Evolutionary conservation across 2,797 vertebrate species (phyloP).

Genomic region (Adrianichthys oophorus): DNA sequence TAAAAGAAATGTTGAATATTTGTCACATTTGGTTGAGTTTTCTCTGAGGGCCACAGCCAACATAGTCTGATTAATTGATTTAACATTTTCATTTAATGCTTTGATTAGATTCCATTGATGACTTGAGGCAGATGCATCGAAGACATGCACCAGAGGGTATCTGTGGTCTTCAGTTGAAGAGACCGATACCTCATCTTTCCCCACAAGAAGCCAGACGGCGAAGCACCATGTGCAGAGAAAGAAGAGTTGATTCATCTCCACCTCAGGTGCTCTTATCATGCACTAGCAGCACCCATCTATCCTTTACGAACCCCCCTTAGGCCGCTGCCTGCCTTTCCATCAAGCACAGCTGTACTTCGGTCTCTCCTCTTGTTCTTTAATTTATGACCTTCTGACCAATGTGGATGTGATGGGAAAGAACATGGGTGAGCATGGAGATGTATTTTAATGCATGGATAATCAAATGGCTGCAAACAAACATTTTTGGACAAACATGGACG

Average conservation of each 20-base stretch:
- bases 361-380: slow-evolving; percentile 31
- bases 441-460: too few relatives aligned
- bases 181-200: slow-evolving; percentile 30
- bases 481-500: background rate
- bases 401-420: slow-evolving; percentile 17
- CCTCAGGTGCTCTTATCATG: slow-evolving; percentile 57
- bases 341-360: slow-evolving; percentile 9
- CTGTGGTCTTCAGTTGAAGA: slow-evolving; percentile 17
- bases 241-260: slow-evolving; percentile 38
- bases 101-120: slow-evolving; percentile 41
- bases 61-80: slow-evolving; percentile 37
- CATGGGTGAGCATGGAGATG: too few relatives aligned
- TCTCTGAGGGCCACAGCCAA: slow-evolving; percentile 10
- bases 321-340: slow-evolving; percentile 26
- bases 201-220: slow-evolving; percentile 14
- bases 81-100: slow-evolving; percentile 40
- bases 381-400: slow-evolving; percentile 9
- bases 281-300: slow-evolving; percentile 42
- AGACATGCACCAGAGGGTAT: slow-evolving; percentile 29
- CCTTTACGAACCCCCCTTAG: slow-evolving; percentile 41
- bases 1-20: slow-evolving; percentile 11
- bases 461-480: background rate
- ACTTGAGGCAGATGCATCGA: slow-evolving; percentile 14
- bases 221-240: slow-evolving; percentile 30
- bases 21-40: slow-evolving; percentile 6